Base-by-base conservation (phyloP, 2,113 vertebrate species). In the Junco hyemalis region DNA sequence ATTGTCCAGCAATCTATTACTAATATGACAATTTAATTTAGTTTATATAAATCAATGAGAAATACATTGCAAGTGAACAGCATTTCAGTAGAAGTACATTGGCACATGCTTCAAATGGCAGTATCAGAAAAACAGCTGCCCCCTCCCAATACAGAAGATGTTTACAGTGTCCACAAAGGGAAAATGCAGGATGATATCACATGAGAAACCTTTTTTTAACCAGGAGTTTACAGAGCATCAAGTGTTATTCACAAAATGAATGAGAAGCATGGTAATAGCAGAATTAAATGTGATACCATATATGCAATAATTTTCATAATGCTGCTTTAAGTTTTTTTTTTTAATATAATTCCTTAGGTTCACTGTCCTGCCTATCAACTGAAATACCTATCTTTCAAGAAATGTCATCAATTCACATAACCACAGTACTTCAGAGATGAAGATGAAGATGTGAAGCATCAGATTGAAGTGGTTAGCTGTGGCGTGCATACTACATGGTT, bases 361-460 rank as follows among this genome's bases (percentile, higher is more conserved):
- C 51, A 82, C 11, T 69, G 47, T 86, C 88, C 33, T 89, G n/a
- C 54, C 78, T 90, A 91, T 85, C 90, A 82, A 87, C 83, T 89
- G 85, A 69, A 95, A 96, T n/a, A 88, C 22, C 60, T 35, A 22
- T 76, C 77, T 88, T 96, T 90, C 88, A 88, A 97, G 91, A 96
- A 92, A 96, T 35, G 64, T 63, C 95, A 93, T 77, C 80, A 87
- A 92, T 89, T 91, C 93, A 96, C 31, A 28, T 56, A 79, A 85
- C 94, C 90, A 86, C 90, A 96, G 47, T 57, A 92, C 47, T 77
- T 82, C 76, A 83, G 69, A 92, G 73, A 97, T 86, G 93, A 97
- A 95, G 96, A 97, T 94, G 95, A 97, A 90, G 77, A 71, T 51
- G 77, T 69, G 73, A 86, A 90, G 44, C 66, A 93, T 83, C 71